phyloP scores from a whole-genome alignment of 2,888 invertebrate genomes.

The Lycophotia porphyrea region DNA sequence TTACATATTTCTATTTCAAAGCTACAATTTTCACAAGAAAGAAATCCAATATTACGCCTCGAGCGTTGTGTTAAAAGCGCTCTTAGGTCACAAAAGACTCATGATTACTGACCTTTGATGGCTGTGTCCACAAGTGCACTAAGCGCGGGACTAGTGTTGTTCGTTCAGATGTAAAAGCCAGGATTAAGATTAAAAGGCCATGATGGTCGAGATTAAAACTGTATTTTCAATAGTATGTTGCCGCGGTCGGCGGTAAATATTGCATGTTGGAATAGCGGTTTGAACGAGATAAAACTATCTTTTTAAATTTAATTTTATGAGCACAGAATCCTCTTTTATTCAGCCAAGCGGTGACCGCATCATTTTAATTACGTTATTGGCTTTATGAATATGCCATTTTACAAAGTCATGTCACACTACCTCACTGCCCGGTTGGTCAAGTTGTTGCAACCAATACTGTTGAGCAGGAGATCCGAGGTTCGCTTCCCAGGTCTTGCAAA shows the following conservation, averaged over 20 bases:
- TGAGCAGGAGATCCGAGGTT: neutral
- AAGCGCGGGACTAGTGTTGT: constrained; percentile 39
- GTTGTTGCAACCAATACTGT: neutral
- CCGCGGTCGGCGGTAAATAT: constrained; percentile 10
- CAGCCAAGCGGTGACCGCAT: neutral
- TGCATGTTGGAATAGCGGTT: constrained; percentile 12
- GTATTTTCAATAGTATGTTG: constrained; percentile 8
- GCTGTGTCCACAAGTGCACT: constrained; percentile 39
- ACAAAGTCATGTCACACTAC: neutral
- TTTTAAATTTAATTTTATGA: neutral
- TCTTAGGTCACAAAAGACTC: constrained; percentile 50
- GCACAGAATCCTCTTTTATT: neutral
- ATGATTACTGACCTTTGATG: constrained; percentile 39
- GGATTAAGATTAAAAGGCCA: constrained; percentile 33
- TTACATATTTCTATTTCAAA: neutral
- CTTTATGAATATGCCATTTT: neutral
- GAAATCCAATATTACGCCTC: constrained; percentile 29
- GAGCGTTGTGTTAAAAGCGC: constrained; percentile 40
- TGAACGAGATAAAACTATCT: neutral
- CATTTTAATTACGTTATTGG: neutral
- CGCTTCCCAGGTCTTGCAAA: neutral
- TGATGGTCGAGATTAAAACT: constrained; percentile 23
- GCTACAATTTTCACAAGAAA: neutral
- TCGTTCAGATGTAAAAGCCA: constrained; percentile 12
- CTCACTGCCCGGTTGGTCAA: neutral